phyloP scores from a whole-genome alignment of 92 coral and sea anemone species.

The Pocillopora grandis region DNA sequence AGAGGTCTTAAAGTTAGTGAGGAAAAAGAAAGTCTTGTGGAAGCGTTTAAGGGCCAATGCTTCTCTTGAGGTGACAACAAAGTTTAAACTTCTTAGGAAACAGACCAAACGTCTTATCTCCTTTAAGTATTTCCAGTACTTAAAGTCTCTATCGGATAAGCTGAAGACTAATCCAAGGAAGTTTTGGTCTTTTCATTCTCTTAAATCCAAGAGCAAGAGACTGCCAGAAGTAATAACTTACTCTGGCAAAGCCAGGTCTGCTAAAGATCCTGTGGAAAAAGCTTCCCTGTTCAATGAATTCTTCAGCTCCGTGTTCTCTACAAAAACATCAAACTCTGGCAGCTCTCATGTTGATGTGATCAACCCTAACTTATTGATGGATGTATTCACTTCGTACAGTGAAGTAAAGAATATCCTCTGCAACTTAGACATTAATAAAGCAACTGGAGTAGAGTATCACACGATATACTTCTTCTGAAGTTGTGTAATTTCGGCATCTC shows the following conservation, averaged over 20 bases:
- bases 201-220: constrained; percentile 44
- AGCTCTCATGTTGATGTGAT: constrained; percentile 26
- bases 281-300: constrained; percentile 53
- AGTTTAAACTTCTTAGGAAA: constrained; percentile 49
- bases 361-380: constrained; percentile 29
- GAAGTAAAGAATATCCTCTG: constrained; percentile 36
- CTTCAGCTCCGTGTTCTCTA: constrained; percentile 9
- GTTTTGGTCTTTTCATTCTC: constrained; percentile 46
- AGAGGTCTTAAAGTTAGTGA: constrained; percentile 52
- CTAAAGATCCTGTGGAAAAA: constrained; percentile 45
- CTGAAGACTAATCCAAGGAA: constrained; percentile 30
- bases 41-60: constrained; percentile 46
- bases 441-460: no score
- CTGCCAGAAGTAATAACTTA: constrained; percentile 40
- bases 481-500: no score
- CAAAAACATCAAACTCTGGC: background rate
- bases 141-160: constrained; percentile 37
- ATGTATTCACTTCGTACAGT: constrained; percentile 33
- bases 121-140: constrained; percentile 48
- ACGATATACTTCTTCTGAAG: no score
- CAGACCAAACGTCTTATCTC: constrained; percentile 60
- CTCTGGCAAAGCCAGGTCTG: constrained; percentile 23
- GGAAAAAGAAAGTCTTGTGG: constrained; percentile 57
- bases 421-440: constrained; percentile 22
- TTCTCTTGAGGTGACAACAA: constrained; percentile 43